A percentile compares a stretch with the other conserved stretches of the same genome.
phyloP scores from a whole-genome alignment of 2,797 vertebrate genomes.

The Ispidina picta region DNA sequence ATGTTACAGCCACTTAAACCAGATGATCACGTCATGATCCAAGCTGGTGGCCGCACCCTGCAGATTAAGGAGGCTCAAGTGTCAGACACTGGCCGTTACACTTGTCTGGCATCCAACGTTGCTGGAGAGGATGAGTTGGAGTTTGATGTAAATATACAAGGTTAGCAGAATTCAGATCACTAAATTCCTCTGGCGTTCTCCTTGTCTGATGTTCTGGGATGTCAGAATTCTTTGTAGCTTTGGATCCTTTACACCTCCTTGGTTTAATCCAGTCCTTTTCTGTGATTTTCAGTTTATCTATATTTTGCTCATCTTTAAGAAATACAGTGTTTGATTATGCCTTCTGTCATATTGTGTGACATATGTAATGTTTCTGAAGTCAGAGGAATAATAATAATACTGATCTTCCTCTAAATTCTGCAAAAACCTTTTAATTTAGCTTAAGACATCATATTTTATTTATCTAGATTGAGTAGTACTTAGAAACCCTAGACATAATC shows the following conservation, averaged over 20 bases:
- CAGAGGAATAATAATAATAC: neutral
- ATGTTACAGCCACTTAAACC: conserved; percentile 81
- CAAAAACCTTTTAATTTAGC: neutral
- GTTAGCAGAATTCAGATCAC: conserved; percentile 75
- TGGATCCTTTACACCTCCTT: neutral
- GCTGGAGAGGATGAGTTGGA: conserved; percentile 97
- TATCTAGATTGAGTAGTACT: neutral
- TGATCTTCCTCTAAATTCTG: neutral
- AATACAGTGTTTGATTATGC: neutral
- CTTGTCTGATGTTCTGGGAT: neutral
- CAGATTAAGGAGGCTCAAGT: conserved; percentile 90
- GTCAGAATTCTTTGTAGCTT: neutral
- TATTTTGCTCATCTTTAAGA: neutral
- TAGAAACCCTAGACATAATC: neutral
- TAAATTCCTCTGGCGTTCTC: neutral
- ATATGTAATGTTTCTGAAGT: neutral
- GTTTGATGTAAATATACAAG: conserved; percentile 99
- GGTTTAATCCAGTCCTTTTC: neutral
- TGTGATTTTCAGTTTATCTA: neutral
- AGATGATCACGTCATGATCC: conserved; percentile 83
- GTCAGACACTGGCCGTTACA: conserved; percentile 93
- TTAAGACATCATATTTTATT: neutral
- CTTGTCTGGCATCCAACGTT: conserved; percentile 92
- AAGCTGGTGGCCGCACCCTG: conserved; percentile 83
- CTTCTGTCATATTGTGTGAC: neutral